Conservation (phyloP, 2,888 invertebrate genomes). For the Oscheius sp. region DNA sequence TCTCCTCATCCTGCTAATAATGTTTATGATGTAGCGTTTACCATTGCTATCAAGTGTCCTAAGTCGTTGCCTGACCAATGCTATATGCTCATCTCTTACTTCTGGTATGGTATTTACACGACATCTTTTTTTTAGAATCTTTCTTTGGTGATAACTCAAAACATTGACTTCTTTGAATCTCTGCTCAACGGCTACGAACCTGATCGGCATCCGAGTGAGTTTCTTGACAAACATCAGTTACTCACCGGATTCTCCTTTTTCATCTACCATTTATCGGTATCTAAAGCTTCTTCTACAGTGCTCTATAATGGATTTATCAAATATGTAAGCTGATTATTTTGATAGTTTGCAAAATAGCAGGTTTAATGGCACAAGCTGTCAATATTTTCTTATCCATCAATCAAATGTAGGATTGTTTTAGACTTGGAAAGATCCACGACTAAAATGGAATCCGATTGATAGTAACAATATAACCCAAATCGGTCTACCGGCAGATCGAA, state of each 20-base stretch:
- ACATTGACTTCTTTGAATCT: neutral
- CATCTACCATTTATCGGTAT: constrained; percentile 16
- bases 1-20: no score
- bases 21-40: no score
- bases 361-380: no score
- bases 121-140: neutral
- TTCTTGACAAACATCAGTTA: neutral
- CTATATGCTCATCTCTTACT: no score
- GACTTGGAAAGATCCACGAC: constrained; percentile 10
- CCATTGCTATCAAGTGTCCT: no score
- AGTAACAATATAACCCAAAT: neutral
- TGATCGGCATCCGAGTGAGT: neutral
- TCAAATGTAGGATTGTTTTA: neutral
- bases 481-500: neutral
- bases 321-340: neutral
- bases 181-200: constrained; percentile 25
- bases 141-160: neutral
- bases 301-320: constrained; percentile 7
- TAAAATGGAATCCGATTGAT: constrained; percentile 22
- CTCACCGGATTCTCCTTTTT: neutral
- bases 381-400: neutral
- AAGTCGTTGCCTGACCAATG: no score
- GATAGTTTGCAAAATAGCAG: no score
- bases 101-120: no score
- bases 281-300: neutral